Conservation (phyloP, 2,113 vertebrate species). For the Tetrao urogallus region DNA sequence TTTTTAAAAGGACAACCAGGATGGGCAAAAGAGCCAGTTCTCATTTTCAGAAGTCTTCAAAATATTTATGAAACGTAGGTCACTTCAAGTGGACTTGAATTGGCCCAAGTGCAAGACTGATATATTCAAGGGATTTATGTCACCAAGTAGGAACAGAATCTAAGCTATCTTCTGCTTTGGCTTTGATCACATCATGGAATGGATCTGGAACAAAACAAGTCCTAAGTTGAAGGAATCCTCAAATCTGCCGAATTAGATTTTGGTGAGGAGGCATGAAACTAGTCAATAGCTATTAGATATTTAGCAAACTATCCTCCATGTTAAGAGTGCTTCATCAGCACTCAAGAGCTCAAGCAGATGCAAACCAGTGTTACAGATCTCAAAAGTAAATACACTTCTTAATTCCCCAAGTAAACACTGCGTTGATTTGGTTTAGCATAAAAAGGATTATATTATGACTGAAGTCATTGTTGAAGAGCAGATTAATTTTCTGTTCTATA, state of each 20-base stretch:
- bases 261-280: neutral
- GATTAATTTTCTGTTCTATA: neutral
- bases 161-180: neutral
- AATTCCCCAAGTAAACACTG: neutral
- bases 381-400: neutral
- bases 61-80: neutral
- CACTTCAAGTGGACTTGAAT: neutral
- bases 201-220: neutral
- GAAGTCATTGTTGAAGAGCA: neutral
- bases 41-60: neutral
- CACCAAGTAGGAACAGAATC: neutral
- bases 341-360: neutral
- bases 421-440: neutral
- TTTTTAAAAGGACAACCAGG: neutral
- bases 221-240: neutral
- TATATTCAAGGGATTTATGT: neutral
- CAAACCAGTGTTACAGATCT: neutral
- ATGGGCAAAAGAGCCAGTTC: neutral
- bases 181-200: neutral
- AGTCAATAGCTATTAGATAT: neutral
- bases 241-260: neutral
- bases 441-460: neutral
- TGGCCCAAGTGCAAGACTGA: neutral
- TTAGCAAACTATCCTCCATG: neutral
- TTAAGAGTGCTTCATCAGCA: neutral